Base-by-base conservation (phyloP, 2,113 vertebrate species). In the Donacobius atricapilla region DNA sequence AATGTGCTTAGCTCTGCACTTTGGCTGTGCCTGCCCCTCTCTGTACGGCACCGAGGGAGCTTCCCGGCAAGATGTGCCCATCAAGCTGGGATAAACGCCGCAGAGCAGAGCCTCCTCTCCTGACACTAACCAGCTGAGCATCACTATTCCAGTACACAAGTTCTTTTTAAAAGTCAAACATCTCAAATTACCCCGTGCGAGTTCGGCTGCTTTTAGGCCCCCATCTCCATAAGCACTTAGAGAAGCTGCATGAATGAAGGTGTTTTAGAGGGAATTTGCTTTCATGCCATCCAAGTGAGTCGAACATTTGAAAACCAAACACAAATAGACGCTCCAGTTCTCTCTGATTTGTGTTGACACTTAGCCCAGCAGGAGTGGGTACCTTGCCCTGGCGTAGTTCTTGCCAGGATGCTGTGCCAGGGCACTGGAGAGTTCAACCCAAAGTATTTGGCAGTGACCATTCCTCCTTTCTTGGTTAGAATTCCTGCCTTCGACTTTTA, bases 1-100 rank as follows among this genome's bases (percentile, higher is more conserved):
- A 66, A 90, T 80, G 84, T 91, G 91, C 89, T 94, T 60, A 94
- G 94, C 94, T 96, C 27, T 53, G 90, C 93, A 85, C 11, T 87
- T 93, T 13, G 61, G 57, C 54, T 39, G 45, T 10, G 50, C 69
- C 92, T 39, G 86, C 64, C 77, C 57, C 47, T 16, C 70, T 35
- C 47, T 82, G 90, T 50, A 69, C 75, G 16, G 71, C 87, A 5
- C 42, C 33, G 63, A 12, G 83, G 25, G 70, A 60, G 12, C 54
- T 78, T 37, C 22, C 6, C 37, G 33, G 65, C 77, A 15, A 40
- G 73, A 13, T 1, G 37, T 10, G 6, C 75, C 69, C 45, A 1
- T 73, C 23, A 1, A 3, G 6, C 1, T 12, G 20, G 35, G 57
- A 7, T 15, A 10, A 24, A 13, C 60, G 6, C 45, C 4, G 50